Conservation (phyloP, 2,888 invertebrate species). For the Zaprionus bogoriensis region DNA sequence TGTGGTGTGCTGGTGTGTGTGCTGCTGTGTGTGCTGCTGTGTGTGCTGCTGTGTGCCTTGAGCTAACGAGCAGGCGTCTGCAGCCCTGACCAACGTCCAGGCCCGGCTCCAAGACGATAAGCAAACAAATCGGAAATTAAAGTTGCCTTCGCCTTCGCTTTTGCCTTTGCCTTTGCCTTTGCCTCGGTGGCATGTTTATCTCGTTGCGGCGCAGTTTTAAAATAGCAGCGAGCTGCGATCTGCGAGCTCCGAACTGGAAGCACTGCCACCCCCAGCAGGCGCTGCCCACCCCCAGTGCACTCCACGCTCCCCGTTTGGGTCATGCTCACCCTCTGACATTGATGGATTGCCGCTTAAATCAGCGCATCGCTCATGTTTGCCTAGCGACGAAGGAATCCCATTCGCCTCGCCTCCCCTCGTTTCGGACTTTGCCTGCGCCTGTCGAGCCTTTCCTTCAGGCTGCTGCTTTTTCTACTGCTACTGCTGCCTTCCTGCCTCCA, state of each 20-base stretch:
- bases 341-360: constrained; percentile 83
- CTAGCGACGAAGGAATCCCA: constrained; percentile 31
- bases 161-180: constrained; percentile 23
- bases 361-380: constrained; percentile 81
- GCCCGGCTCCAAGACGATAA: constrained; percentile 61
- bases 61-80: too few species aligned
- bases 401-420: constrained; percentile 52
- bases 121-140: constrained; percentile 76
- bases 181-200: not conserved
- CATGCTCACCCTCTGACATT: constrained; percentile 74
- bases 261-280: constrained; percentile 32
- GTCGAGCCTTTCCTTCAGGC: too few species aligned
- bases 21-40: not conserved
- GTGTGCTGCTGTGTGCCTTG: not conserved
- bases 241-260: too few species aligned
- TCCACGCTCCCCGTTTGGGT: not conserved
- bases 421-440: not conserved
- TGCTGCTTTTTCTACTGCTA: too few species aligned
- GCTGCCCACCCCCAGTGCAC: constrained; percentile 18
- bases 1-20: not conserved
- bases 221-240: constrained; percentile 27
- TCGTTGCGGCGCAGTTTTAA: constrained; percentile 50
- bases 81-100: constrained; percentile 38
- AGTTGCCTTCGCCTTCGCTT: constrained; percentile 56
- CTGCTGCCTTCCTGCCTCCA: too few species aligned